Conservation (phyloP, 2,797 vertebrate species). For the Oryzias dopingdopingensis region DNA sequence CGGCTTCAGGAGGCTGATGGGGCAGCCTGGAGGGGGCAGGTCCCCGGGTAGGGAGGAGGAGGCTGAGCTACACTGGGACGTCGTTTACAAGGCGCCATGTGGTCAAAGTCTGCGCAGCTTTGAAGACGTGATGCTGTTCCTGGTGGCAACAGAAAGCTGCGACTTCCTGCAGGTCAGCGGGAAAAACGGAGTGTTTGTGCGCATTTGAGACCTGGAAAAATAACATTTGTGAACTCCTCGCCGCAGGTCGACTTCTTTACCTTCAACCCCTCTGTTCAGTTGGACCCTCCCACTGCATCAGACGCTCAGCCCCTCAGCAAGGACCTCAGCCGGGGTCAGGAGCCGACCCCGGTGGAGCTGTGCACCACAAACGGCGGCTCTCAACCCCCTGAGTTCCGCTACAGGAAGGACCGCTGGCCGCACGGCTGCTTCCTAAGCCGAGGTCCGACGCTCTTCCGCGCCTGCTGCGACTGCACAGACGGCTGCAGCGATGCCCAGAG, state of each 20-base stretch:
- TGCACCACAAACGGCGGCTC: constrained; percentile 68
- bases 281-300: constrained; percentile 53
- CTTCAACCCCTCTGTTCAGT: constrained; percentile 81
- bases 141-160: constrained; percentile 80
- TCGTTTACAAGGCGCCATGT: constrained; percentile 88
- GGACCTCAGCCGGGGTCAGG: constrained; percentile 87
- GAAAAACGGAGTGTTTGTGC: no score
- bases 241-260: constrained; percentile 85
- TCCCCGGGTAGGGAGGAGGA: neutral
- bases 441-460: constrained; percentile 67
- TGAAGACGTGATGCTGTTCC: constrained; percentile 81
- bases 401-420: constrained; percentile 88
- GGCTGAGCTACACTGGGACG: constrained; percentile 39
- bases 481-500: constrained; percentile 79
- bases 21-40: constrained; percentile 16
- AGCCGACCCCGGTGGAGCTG: constrained; percentile 85
- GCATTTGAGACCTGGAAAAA: no score
- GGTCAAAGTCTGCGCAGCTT: constrained; percentile 82
- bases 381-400: constrained; percentile 83
- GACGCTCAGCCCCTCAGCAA: constrained; percentile 63
- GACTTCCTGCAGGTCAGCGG: constrained; percentile 77
- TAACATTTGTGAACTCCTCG: neutral
- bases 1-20: constrained; percentile 79
- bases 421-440: constrained; percentile 84
- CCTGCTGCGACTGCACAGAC: constrained; percentile 87